Base-by-base conservation (phyloP, 2,113 vertebrate species). In the Argyrosomus japonicus region DNA sequence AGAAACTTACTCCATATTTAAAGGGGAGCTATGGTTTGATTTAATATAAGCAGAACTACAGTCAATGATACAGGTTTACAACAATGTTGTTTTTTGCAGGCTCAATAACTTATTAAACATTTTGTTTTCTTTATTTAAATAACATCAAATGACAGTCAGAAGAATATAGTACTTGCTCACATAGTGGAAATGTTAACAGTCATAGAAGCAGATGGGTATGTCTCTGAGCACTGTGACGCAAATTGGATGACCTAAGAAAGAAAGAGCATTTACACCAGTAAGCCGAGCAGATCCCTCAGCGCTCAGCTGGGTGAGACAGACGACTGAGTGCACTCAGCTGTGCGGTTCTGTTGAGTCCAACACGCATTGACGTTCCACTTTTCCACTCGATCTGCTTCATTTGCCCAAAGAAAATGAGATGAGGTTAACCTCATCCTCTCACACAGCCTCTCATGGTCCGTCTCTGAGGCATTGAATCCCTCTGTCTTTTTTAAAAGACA, bases 351-450 rank as follows among this genome's bases (percentile, higher is more conserved):
- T 85, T 62, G 87, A 93, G 88, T 60, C 78, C 85, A 32, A 77
- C 82, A 82, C 83, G 81, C 84, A 77, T 69, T 88, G 86, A 73
- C 81, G 60, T 88, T 88, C 75, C 85, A 81, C 89, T 92, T 92
- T 94, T 92, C 90, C 81, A 77, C 83, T 84, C 15, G 82, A 83
- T 76, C 86, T 84, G 71, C 50, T 77, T 89, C 82, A 82, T 89
- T 87, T 81, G 45, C 43, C 68, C 29, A 14, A 27, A 40, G 62
- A 74, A 88, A 78, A 68, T 43, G 64, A 84, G 62, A 72, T 45
- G 17, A 45, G 80, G 84, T 83, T 79, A 84, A 79, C 80, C 83
- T 75, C 75, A 75, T 83, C 67, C 71, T 79, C 76, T 82, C 81
- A 83, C 74, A 70, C 62, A 40, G 71, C 57, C 77, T 82, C 74